Percentiles rank a stretch among this genome's conserved stretches.
phyloP scores from a whole-genome alignment of 1,140 invertebrate genomes.

The Aphaenogaster ashmeadi region DNA sequence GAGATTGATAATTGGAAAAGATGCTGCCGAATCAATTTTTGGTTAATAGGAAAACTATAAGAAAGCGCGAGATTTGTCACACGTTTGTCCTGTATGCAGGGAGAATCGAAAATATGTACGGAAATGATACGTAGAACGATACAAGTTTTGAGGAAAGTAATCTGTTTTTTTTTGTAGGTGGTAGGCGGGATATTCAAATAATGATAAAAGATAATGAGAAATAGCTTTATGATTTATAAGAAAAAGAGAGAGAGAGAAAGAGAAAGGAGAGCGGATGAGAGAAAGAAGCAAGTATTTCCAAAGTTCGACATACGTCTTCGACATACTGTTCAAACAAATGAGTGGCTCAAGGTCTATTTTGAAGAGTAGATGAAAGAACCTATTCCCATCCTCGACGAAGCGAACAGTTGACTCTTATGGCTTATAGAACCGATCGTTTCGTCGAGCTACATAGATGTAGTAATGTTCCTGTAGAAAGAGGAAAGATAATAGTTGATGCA shows the following conservation, averaged over 20 bases:
- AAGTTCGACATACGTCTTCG: constrained; percentile 67
- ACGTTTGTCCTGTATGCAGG: neutral
- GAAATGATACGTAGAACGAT: constrained; percentile 3
- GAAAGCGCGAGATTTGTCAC: constrained; percentile 33
- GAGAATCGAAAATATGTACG: constrained; percentile 3
- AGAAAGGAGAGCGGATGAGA: constrained; percentile 17
- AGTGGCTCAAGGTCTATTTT: constrained; percentile 74
- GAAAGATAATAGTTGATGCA: constrained; percentile 68
- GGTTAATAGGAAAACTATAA: neutral
- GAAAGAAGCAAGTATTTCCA: constrained; percentile 61
- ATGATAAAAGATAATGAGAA: constrained; percentile 68
- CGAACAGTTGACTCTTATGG: constrained; percentile 48
- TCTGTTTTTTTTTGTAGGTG: constrained; percentile 49
- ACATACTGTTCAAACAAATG: constrained; percentile 69
- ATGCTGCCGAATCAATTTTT: constrained; percentile 6
- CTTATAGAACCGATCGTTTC: constrained; percentile 55
- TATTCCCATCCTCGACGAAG: constrained; percentile 68
- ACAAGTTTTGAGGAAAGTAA: constrained; percentile 58
- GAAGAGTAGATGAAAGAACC: constrained; percentile 70
- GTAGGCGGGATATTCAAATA: constrained; percentile 55
- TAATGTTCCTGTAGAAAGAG: constrained; percentile 73
- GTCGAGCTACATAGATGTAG: constrained; percentile 69
- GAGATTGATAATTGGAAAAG: neutral
- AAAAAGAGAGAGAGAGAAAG: constrained; percentile 29
- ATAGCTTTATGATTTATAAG: constrained; percentile 81